phyloP scores from a whole-genome alignment of 2,888 invertebrate species.

The Bruchidius siliquastri region DNA sequence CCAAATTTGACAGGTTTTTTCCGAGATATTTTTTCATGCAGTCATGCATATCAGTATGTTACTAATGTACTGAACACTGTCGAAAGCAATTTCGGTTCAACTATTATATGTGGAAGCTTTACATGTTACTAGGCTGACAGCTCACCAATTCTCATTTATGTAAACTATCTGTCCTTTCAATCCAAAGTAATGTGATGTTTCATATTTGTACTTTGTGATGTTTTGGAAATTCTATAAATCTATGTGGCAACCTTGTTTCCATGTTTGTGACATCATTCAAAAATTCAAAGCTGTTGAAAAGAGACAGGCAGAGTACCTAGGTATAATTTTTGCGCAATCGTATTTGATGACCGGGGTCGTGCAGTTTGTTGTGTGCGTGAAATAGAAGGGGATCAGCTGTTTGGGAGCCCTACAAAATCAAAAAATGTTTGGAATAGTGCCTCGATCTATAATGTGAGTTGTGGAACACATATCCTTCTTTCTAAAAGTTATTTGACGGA shows the following conservation, averaged over 20 bases:
- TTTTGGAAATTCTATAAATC: background rate
- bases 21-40: no score
- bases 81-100: no score
- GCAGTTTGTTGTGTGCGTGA: background rate
- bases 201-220: no score
- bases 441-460: slow-evolving; percentile 41
- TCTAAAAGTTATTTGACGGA: background rate
- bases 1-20: no score
- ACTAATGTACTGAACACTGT: no score
- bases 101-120: no score
- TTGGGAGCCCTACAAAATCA: slow-evolving; percentile 11
- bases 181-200: no score
- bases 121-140: no score
- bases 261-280: background rate
- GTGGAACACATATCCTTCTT: background rate
- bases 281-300: background rate
- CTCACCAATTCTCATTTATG: no score
- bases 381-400: background rate
- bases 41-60: no score
- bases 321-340: background rate
- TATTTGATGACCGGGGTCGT: background rate
- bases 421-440: slow-evolving; percentile 41
- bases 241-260: background rate
- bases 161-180: no score
- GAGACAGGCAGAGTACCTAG: background rate